A percentile compares a stretch with the other conserved stretches of the same genome.
These are phyloP conservation scores for Paradisaea rubra DNA, from an alignment of 2,113 vertebrate species.

Conservation along the genomic window DNA sequence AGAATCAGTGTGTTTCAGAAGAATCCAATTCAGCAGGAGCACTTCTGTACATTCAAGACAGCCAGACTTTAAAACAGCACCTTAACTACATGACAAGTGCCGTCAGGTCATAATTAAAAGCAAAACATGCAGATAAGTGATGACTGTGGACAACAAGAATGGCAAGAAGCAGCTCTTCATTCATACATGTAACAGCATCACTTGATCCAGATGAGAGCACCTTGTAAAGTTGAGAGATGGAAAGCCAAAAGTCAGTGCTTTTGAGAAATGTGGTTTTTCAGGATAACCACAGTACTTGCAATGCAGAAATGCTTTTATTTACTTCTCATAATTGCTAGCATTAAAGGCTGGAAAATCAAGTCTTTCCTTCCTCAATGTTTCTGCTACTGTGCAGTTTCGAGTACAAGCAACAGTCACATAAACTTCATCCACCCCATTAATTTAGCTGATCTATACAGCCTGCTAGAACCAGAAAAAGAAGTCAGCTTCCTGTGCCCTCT, in stretches of 20 bases:
- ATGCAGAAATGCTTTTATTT: slow-evolving; percentile 14
- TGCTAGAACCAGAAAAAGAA: background rate
- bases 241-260: background rate
- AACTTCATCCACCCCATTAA: background rate
- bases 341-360: background rate
- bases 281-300: background rate
- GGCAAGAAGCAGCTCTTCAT: background rate
- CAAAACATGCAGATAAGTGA: background rate
- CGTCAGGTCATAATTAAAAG: background rate
- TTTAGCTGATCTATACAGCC: background rate
- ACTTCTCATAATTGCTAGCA: background rate
- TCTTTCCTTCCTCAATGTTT: background rate
- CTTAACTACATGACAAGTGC: background rate
- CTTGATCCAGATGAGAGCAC: background rate
- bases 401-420: background rate
- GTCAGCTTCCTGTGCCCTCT: background rate
- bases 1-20: background rate
- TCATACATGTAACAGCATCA: background rate
- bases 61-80: background rate
- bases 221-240: background rate
- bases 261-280: background rate
- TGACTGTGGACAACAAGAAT: background rate
- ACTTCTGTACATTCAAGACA: background rate
- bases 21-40: background rate
- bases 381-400: background rate